Conservation (phyloP, 2,888 invertebrate genomes). For the Caenorhabditis japonica region DNA sequence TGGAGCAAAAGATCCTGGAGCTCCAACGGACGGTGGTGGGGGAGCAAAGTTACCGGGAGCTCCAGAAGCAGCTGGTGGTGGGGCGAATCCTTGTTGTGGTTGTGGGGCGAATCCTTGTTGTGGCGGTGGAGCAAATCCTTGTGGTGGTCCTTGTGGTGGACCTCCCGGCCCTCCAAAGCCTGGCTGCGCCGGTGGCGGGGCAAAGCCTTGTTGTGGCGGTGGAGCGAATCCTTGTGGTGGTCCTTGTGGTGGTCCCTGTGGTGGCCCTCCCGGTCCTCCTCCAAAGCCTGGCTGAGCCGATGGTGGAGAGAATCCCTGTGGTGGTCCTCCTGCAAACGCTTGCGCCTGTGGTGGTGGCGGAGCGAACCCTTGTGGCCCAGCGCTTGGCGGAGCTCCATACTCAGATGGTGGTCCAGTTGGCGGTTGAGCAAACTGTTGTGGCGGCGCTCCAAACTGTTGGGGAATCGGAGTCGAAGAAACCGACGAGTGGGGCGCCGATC, state of each 20-base stretch:
- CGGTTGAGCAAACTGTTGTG: constrained; percentile 20
- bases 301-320: constrained; percentile 42
- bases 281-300: constrained; percentile 23
- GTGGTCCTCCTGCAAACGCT: constrained; percentile 6
- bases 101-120: constrained; percentile 24
- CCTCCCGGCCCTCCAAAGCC: constrained; percentile 14
- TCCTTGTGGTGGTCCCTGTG: too few relatives aligned
- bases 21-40: constrained; percentile 21
- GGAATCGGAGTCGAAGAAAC: constrained; percentile 60
- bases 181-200: constrained; percentile 37
- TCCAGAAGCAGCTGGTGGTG: constrained; percentile 33
- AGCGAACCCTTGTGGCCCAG: constrained; percentile 27
- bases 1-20: constrained; percentile 29
- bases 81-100: constrained; percentile 22
- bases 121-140: constrained; percentile 22
- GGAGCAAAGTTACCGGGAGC: constrained; percentile 37
- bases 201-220: constrained; percentile 21
- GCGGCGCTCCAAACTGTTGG: constrained; percentile 18
- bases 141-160: constrained; percentile 22
- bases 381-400: constrained; percentile 40
- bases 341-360: constrained; percentile 31
- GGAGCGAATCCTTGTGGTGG: constrained; percentile 17
- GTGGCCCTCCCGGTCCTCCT: constrained; percentile 7
- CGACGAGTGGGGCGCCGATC: constrained; percentile 49
- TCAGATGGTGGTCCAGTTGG: constrained; percentile 33